Evolutionary conservation across 2,113 vertebrate species (phyloP), one percentile per base, ranked within the genome.

Genomic region (Sarotherodon lohbergeri): DNA sequence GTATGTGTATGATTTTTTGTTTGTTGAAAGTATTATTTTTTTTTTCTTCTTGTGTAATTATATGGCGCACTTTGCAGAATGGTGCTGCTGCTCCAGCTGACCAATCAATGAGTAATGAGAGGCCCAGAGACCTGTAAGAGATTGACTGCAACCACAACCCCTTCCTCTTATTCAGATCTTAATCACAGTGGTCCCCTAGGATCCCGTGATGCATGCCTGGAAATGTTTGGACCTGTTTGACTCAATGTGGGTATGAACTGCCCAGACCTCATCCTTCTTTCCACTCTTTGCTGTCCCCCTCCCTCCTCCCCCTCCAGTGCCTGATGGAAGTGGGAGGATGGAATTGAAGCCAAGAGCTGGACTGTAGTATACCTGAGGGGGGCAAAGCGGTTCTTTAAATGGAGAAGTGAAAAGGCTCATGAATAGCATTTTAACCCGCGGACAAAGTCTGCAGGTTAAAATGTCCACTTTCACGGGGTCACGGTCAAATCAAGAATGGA

Each of bases 71-170:
- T 90, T 85, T 88, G 83, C 80, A 79, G 85, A 91, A 88, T 92
- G 88, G 56, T 82, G 88, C 86, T 89, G 85, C 55, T 50, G 73
- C 91, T 93, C 76, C 88, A 88, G 92, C 91, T 94, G 90, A 95
- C 93, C 94, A 93, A 95, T 94, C 94, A 95, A 89, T 88, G 84
- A 92, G 88, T 90, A 95, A 93, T 94, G 91, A 93, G 88, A 88
- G 86, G 88, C 73, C 89, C 73, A 79, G 71, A 88, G 91, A 91
- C 89, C 90, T 87, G 84, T 54, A 52, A 85, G 88, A 94, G 90
- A 94, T 88, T 93, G 92, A 92, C 89, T 93, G 89, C 85, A 84
- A 86, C 88, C 59, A 16, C 59, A 56, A 80, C 85, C 90, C 84
- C 85, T 87, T 68, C 81, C 50, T 93, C 91, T 89, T 87, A 87